These are phyloP conservation scores for Menura novaehollandiae DNA, from an alignment of 2,113 vertebrate genomes.

Conservation along the genomic window DNA sequence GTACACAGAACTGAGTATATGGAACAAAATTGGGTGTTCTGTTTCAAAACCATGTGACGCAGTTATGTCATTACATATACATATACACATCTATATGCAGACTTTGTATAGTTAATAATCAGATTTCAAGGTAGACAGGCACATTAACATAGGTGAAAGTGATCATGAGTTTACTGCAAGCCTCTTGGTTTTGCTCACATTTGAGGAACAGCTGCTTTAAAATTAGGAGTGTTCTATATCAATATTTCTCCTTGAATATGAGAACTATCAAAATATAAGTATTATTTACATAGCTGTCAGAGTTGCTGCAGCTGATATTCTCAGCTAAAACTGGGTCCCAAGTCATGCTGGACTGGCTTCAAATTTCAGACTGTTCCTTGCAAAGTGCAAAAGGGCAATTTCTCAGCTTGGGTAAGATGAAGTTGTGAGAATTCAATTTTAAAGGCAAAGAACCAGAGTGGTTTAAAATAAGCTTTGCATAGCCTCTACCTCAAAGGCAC, in stretches of 20 bases:
- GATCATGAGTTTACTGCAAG: background rate
- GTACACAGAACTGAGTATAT: background rate
- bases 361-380: background rate
- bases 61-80: background rate
- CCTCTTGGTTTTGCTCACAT: background rate
- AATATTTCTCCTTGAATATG: background rate
- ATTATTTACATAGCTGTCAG: background rate
- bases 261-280: background rate
- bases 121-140: background rate
- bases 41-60: background rate
- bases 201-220: background rate
- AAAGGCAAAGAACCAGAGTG: slow-evolving; percentile 14
- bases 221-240: background rate
- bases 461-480: slow-evolving; percentile 54
- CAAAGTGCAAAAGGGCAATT: background rate
- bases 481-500: slow-evolving; percentile 37
- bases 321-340: background rate
- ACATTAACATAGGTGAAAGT: background rate
- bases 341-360: slow-evolving; percentile 1
- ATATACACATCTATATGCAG: background rate
- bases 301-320: background rate
- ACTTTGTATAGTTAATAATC: background rate
- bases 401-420: background rate
- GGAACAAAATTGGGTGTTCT: background rate
- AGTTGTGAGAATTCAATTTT: slow-evolving; percentile 34